A percentile compares a stretch with the other conserved stretches of the same genome.
These are phyloP conservation scores for Cordilura impudica DNA, from an alignment of 2,888 invertebrate species.

Conservation along the genomic window DNA sequence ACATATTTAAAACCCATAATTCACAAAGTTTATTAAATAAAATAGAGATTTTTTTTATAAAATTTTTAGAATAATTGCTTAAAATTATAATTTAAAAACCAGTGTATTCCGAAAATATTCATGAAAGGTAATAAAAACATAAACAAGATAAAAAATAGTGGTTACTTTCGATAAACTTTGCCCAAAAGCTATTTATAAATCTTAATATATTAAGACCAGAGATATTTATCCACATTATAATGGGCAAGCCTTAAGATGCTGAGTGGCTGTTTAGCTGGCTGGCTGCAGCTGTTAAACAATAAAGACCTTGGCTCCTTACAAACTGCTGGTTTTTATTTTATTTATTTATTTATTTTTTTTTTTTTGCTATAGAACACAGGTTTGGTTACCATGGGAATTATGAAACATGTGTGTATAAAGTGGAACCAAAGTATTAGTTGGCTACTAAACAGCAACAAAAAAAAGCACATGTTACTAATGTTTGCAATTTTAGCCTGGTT, in stretches of 20 bases:
- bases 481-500: constrained; percentile 59
- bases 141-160: constrained; percentile 11
- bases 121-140: not conserved
- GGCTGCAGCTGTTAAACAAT: constrained; percentile 45
- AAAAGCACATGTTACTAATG: constrained; percentile 35
- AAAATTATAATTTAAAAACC: no score
- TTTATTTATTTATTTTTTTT: not conserved
- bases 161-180: constrained; percentile 14
- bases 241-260: constrained; percentile 7
- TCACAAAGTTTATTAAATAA: no score
- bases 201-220: not conserved
- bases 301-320: constrained; percentile 46
- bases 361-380: constrained; percentile 2
- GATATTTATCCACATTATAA: constrained; percentile 16
- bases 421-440: not conserved
- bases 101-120: no score
- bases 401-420: constrained; percentile 33
- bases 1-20: no score
- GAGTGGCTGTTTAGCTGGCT: not conserved
- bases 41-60: no score
- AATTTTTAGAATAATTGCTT: no score
- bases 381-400: constrained; percentile 56
- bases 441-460: not conserved
- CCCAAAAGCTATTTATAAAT: constrained; percentile 34
- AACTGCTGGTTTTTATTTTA: constrained; percentile 4